These are phyloP conservation scores for Lissonota sp. DNA, from an alignment of 2,888 invertebrate genomes.

Conservation along the genomic window DNA sequence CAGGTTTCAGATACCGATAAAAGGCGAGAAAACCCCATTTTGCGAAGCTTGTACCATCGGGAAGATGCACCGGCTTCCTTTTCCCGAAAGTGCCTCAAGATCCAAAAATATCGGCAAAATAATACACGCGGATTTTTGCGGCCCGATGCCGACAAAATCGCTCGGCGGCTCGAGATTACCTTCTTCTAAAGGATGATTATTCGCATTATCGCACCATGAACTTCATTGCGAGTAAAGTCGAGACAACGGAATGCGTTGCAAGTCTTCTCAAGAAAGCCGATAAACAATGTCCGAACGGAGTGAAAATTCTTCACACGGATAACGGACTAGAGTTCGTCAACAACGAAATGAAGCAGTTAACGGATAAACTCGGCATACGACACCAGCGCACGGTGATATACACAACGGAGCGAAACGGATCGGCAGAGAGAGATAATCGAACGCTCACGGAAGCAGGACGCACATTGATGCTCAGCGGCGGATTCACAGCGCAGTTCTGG, in stretches of 20 bases:
- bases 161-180: background rate
- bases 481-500: conserved; percentile 69
- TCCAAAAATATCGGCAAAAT: conserved; percentile 45
- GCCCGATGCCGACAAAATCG: conserved; percentile 12
- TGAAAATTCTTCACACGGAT: conserved; percentile 34
- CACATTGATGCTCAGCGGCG: conserved; percentile 40
- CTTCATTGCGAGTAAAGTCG: background rate
- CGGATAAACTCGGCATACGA: conserved; percentile 21
- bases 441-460: conserved; percentile 61
- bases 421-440: conserved; percentile 61
- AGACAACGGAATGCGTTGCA: background rate
- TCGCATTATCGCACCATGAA: background rate
- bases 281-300: background rate
- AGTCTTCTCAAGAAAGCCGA: background rate
- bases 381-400: conserved; percentile 57
- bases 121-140: conserved; percentile 34
- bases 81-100: conserved; percentile 36
- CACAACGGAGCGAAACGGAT: conserved; percentile 62
- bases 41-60: conserved; percentile 63
- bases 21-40: conserved; percentile 44
- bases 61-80: conserved; percentile 52
- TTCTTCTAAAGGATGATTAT: conserved; percentile 4
- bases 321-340: conserved; percentile 58
- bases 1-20: conserved; percentile 51
- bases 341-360: conserved; percentile 35